phyloP scores from a whole-genome alignment of 2,888 invertebrate genomes.

The Malthinus seriepunctatus region DNA sequence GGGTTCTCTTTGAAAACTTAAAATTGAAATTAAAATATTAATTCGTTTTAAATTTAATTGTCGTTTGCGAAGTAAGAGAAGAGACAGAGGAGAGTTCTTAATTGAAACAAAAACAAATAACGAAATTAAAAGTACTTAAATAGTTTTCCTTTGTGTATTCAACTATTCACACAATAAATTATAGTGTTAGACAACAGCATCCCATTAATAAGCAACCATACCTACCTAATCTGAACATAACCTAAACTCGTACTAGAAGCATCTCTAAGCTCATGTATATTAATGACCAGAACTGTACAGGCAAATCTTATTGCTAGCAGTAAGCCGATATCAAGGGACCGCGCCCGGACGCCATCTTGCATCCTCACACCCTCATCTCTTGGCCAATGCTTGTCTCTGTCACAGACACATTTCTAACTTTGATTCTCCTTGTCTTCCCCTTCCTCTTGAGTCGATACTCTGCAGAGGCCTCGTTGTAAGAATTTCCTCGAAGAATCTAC shows the following conservation, averaged over 20 bases:
- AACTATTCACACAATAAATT: slow-evolving; percentile 9
- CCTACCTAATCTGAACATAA: slow-evolving; percentile 39
- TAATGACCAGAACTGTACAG: slow-evolving; percentile 54
- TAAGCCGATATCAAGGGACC: slow-evolving; percentile 54
- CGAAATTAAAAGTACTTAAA: neutral
- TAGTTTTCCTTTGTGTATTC: slow-evolving; percentile 9
- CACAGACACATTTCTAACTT: slow-evolving; percentile 35
- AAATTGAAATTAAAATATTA: too few relatives aligned
- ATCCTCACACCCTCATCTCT: slow-evolving; percentile 44
- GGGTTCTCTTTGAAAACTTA: too few relatives aligned
- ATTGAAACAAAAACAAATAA: too few relatives aligned
- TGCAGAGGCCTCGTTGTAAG: slow-evolving; percentile 50
- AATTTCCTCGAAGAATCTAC: slow-evolving; percentile 49
- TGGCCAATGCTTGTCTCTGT: slow-evolving; percentile 42
- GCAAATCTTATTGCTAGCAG: slow-evolving; percentile 55
- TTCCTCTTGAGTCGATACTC: slow-evolving; percentile 54
- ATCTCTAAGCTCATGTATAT: slow-evolving; percentile 52
- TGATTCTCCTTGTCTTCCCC: slow-evolving; percentile 39
- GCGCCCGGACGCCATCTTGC: slow-evolving; percentile 53
- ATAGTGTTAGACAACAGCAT: slow-evolving; percentile 6
- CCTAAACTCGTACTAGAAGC: slow-evolving; percentile 36
- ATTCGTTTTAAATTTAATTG: too few relatives aligned
- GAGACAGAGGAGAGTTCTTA: too few relatives aligned
- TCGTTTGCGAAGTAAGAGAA: too few relatives aligned
- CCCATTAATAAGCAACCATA: slow-evolving; percentile 24